Conservation (phyloP, 1,140 invertebrate genomes). For the Procambarus virginalis region DNA sequence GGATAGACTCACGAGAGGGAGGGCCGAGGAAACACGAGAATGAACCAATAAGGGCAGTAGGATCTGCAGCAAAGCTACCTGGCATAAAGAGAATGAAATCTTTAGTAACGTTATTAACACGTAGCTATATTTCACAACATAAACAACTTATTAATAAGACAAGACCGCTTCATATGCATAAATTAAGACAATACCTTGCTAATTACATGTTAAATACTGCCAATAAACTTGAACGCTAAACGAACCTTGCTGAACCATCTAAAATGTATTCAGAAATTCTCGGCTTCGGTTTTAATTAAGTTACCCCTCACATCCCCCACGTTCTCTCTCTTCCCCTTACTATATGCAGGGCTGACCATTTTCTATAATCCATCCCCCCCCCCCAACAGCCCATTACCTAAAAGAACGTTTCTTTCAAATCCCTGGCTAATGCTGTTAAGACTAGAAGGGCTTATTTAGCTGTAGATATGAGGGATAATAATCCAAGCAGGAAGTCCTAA, state of each 20-base stretch:
- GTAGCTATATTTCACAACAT: too few relatives aligned
- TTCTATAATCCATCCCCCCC: slow-evolving; percentile 7
- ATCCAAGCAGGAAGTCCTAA: slow-evolving; percentile 13
- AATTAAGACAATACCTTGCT: slow-evolving; percentile 3
- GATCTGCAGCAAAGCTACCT: too few relatives aligned
- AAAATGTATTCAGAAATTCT: slow-evolving; percentile 20
- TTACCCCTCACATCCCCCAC: neutral
- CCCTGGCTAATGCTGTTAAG: neutral
- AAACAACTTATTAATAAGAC: too few relatives aligned
- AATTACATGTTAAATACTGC: slow-evolving; percentile 22
- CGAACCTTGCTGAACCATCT: slow-evolving; percentile 12
- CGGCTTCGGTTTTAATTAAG: neutral
- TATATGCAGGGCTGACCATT: neutral
- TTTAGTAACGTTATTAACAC: too few relatives aligned
- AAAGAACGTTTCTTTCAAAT: slow-evolving; percentile 2
- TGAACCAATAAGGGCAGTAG: too few relatives aligned
- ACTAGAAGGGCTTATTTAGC: slow-evolving; percentile 10
- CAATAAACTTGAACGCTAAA: slow-evolving; percentile 31
- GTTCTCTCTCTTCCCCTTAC: neutral
- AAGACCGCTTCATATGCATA: neutral
- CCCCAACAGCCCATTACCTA: neutral
- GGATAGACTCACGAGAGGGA: neutral
- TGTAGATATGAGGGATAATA: slow-evolving; percentile 33
- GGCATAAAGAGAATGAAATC: too few relatives aligned
- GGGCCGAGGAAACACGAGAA: too few relatives aligned